Base-by-base conservation (phyloP, 1,140 invertebrate species). In the Drosophila serrata region DNA sequence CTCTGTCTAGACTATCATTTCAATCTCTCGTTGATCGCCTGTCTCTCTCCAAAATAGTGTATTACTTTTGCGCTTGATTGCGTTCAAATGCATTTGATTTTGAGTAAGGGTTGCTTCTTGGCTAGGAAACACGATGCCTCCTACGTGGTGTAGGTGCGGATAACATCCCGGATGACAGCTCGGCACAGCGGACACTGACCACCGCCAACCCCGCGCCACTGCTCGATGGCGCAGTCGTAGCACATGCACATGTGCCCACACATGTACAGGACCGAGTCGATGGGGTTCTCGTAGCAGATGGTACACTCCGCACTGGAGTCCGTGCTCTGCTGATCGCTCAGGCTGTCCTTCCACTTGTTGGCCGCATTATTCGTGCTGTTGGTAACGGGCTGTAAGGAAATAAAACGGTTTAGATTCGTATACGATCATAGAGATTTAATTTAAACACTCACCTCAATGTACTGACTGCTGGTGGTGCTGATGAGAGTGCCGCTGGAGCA, bases 161-260 rank as follows among this genome's bases (percentile, higher is more conserved):
- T 99, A 62, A 99, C 98, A 92, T 99, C 98, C 81, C 96, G 95
- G 74, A 99, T 99, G 17, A 95, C 94, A 6, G 98, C 97, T 45
- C 98, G 94, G 92, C 98, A 99, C 19, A 99, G 95, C 0, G 98
- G 98, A 93, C 98, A 99, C 78, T 98, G 96, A 3, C 97, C 97
- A 40, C 97, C 97, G 1, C 97, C 97, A 82, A 97, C 97, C 19
- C 97, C 96, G 42, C 96, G 94, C 96, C 97, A 98, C 87, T 99
- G 97, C 79, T 98, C 96, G 15, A 97, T 95, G 3, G 98, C 98
- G 93, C 98, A 99, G n/a, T 97, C 94, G 90, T 98, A 99, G 92
- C 98, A 99, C 98, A 99, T 98, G 91, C 98, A 99, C 97, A 99
- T 98, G 94, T 99, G 98, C 40, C 98, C 98, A 93, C 98, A 99